Base-by-base conservation (phyloP, 1,140 invertebrate genomes). In the Neodiprion pinetum region DNA sequence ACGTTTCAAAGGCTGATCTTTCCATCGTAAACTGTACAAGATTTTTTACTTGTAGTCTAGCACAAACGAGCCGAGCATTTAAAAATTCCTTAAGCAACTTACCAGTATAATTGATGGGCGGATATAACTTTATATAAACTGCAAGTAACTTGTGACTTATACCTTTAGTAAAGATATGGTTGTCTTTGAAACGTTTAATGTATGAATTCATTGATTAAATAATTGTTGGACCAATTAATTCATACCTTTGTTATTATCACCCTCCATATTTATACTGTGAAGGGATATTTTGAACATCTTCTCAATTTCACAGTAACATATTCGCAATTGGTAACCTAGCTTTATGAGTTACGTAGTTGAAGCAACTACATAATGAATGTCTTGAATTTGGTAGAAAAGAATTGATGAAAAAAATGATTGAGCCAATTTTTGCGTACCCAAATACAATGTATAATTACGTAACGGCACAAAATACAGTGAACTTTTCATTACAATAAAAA, bases 141-240 rank as follows among this genome's bases (percentile, higher is more conserved):
- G 28, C 28, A 40, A 40, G 28, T 1, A 40, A 40, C 5, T 40
- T 40, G 28, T 40, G 28, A 5, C 28, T 5, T 40, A 40, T 40
- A 40, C 28, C 5, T 40, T 2, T 40, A 40, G 2, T 40, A 40
- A 40, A 40, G 28, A 3, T 40, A 40, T 40, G 28, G 5, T 4
- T 40, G 28, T 3, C 28, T 40, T 40, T 40, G 28, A 40, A 40
- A 40, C 28, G 28, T 40, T 40, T 5, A 40, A 40, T 14, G 70
- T 71, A 71, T 71, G 70, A 50, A 47, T 40, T 17, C 12, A 71
- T 71, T 71, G 70, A 71, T 49, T 11, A 49, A 40, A 71, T 49
- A 71, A 49, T 61, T 4, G 14, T 7, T 71, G 70, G 70, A 40
- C 48, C 70, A 49, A 71, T 71, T 71, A 12, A 40, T 71, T 48